phyloP scores from a whole-genome alignment of 1,140 invertebrate genomes.

The Anastrepha obliqua region DNA sequence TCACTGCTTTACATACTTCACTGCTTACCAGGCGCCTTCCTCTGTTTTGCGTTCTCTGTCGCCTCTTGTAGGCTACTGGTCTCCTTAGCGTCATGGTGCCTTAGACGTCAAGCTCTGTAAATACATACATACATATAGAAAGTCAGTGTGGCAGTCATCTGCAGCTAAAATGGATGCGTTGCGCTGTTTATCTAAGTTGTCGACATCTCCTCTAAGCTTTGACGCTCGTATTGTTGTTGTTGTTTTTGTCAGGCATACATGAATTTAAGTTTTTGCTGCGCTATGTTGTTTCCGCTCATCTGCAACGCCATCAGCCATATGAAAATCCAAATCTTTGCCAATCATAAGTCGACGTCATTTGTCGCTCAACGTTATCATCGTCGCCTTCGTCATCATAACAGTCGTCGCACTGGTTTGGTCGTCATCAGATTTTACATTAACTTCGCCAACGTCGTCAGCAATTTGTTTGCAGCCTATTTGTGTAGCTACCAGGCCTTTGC shows the following conservation, averaged over 20 bases:
- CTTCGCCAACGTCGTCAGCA: slow-evolving; percentile 37
- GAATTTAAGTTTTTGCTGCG: background rate
- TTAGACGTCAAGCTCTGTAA: background rate
- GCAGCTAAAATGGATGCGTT: background rate
- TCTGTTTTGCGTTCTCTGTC: background rate
- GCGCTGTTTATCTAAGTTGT: background rate
- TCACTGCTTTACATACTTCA: background rate
- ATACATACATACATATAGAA: background rate
- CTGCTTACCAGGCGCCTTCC: background rate
- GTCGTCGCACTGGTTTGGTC: background rate
- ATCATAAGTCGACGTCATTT: slow-evolving; percentile 36
- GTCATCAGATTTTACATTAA: slow-evolving; percentile 39
- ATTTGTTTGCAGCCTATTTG: slow-evolving; percentile 25
- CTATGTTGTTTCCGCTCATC: slow-evolving; percentile 34
- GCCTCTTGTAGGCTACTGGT: background rate
- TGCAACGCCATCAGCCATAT: background rate
- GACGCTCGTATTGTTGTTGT: background rate
- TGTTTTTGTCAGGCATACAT: background rate
- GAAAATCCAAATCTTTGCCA: background rate
- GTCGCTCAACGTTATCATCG: slow-evolving; percentile 18
- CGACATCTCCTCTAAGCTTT: background rate
- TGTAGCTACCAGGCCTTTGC: background rate
- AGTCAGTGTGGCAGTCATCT: background rate
- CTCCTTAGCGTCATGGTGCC: background rate
- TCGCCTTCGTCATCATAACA: background rate